Evolutionary conservation across 2,113 vertebrate genomes (phyloP), one percentile per base, ranked within the genome.

Genomic region (Takifugu bimaculatus): DNA sequence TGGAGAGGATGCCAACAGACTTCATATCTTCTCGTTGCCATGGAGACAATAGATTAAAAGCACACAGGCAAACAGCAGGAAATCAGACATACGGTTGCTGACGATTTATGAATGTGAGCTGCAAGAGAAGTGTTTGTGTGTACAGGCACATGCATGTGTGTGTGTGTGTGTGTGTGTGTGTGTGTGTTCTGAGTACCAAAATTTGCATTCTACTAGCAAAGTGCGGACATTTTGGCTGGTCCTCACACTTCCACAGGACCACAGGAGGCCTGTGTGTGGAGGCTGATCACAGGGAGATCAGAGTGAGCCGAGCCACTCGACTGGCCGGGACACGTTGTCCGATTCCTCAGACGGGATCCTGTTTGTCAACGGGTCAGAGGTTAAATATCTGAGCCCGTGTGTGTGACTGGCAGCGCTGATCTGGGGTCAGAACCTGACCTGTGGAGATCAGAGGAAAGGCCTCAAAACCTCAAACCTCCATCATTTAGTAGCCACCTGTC

Each of bases 361-460:
- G 44, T 5, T 52, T 3, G 5, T 54, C 43, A 20, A 6, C 13
- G n/a, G 56, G 73, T 81, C 73, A 68, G 60, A 74, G 80, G 65
- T 77, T 75, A 81, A 72, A 86, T 56, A 74, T 39, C 75, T 79
- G 10, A 75, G 70, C 60, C 55, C 7, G 26, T 29, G 35, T 60
- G 43, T 54, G 28, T 47, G 50, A 67, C 68, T 4, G 42, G 45
- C 44, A 35, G 39, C 77, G 35, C 63, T 76, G 65, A 77, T 68
- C 68, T 15, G 44, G 2, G 45, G 67, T 3, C 71, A 32, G 44
- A 44, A 14, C 44, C n/a, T 26, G 45, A 61, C 72, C 54, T 6
- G 5, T 32, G 29, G 29, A 4, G 29, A 57, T n/a, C 51, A 2
- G 58, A 57, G 13, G 25, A 39, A 14, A 45, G 43, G 9, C 43